Conservation (phyloP, 2,113 vertebrate species). For the Pelecanoides urinatrix region DNA sequence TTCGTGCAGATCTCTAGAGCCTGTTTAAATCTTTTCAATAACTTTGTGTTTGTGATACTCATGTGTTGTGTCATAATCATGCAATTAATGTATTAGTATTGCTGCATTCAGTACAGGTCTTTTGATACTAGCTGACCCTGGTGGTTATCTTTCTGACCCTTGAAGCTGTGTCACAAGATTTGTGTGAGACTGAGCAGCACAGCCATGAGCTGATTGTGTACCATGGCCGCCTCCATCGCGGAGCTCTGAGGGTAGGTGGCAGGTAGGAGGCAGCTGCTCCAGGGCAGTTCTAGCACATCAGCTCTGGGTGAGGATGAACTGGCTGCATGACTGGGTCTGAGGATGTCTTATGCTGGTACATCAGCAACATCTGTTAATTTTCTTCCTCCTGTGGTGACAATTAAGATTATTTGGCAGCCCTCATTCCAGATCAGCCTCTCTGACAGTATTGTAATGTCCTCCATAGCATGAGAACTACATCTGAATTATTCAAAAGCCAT, state of each 20-base stretch:
- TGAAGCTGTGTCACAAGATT: background rate
- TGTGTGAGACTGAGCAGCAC: background rate
- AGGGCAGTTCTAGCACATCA: background rate
- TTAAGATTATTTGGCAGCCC: conserved; percentile 8
- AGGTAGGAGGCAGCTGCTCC: background rate
- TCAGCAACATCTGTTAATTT: conserved; percentile 5
- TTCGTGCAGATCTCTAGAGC: background rate
- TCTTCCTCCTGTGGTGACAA: background rate
- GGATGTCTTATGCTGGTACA: background rate
- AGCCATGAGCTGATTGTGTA: fast-evolving
- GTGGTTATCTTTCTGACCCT: background rate
- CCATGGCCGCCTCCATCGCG: fast-evolving
- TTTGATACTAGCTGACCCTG: background rate
- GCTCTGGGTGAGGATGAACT: background rate
- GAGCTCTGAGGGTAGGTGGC: background rate
- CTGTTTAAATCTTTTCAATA: background rate
- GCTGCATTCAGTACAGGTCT: background rate
- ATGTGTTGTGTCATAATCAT: fast-evolving
- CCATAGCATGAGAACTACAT: background rate
- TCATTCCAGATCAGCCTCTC: background rate
- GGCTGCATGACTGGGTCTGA: background rate
- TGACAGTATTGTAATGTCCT: background rate
- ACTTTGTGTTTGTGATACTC: background rate
- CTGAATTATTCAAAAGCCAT: background rate
- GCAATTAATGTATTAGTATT: background rate